Evolutionary conservation across 1,140 invertebrate genomes (phyloP).

Genomic region (Eumeta japonica): DNA sequence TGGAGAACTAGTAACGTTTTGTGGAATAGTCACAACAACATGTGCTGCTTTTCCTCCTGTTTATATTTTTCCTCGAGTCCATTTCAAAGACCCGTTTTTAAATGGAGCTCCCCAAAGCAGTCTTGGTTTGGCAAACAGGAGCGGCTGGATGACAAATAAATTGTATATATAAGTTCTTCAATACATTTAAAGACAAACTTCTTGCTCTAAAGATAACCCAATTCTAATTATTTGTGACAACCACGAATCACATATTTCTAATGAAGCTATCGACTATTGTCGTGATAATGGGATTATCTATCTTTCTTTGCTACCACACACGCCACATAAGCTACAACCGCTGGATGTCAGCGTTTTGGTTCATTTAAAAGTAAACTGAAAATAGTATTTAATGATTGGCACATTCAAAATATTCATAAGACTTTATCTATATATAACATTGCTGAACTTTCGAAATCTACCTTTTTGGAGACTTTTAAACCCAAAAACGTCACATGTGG

Average conservation of each 20-base stretch:
- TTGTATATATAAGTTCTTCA: background rate
- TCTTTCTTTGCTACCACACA: constrained; percentile 23
- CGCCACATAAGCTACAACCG: constrained; percentile 28
- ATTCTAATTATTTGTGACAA: constrained; percentile 3
- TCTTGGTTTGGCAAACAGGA: background rate
- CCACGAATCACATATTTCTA: constrained; percentile 1
- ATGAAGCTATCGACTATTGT: constrained; percentile 15
- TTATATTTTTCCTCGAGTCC: background rate
- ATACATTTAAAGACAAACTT: background rate
- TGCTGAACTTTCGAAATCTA: constrained; percentile 24
- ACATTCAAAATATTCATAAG: constrained; percentile 35
- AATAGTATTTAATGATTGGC: constrained; percentile 28
- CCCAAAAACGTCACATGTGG: constrained; percentile 21
- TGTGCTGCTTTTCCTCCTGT: background rate
- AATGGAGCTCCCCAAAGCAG: too few relatives aligned
- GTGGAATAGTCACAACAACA: background rate
- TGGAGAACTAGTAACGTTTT: too few relatives aligned
- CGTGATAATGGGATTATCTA: constrained; percentile 27
- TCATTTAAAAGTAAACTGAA: constrained; percentile 41
- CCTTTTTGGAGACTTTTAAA: constrained; percentile 28
- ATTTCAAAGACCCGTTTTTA: too few relatives aligned
- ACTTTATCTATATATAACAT: constrained; percentile 28
- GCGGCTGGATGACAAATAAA: background rate
- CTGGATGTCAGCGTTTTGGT: constrained; percentile 32
- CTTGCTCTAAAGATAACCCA: background rate